A percentile compares a stretch with the other conserved stretches of the same genome.
These are phyloP conservation scores for Melieria picta DNA, from an alignment of 2,888 invertebrate genomes.

Conservation along the genomic window DNA sequence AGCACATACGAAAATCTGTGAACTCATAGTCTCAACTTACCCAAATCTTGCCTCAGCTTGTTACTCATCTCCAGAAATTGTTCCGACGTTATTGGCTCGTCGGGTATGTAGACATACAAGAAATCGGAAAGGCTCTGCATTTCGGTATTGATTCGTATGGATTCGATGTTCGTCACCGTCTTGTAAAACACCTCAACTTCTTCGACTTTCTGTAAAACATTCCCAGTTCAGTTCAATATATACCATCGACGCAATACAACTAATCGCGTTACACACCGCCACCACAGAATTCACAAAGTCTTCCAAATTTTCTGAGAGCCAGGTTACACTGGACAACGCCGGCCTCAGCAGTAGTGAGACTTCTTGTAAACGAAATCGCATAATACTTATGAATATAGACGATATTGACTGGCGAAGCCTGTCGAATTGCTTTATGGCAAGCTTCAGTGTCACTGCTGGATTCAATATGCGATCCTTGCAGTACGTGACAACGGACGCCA, in stretches of 20 bases:
- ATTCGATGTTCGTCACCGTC: constrained; percentile 77
- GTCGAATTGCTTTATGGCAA: constrained; percentile 73
- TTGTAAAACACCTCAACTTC: constrained; percentile 53
- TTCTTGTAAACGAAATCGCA: constrained; percentile 74
- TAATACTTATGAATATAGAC: constrained; percentile 74
- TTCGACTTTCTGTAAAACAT: constrained; percentile 48
- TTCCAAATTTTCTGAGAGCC: constrained; percentile 77
- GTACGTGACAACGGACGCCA: constrained; percentile 79
- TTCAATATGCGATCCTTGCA: constrained; percentile 76
- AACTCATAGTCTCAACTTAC: constrained; percentile 24
- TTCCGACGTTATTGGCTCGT: constrained; percentile 71
- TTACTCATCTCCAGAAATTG: constrained; percentile 74
- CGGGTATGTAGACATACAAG: constrained; percentile 73
- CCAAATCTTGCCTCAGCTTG: constrained; percentile 64
- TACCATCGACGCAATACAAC: too few species aligned
- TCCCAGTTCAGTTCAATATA: too few species aligned
- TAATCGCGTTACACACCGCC: not conserved
- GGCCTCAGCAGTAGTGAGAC: constrained; percentile 79
- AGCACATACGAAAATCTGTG: not conserved
- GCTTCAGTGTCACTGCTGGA: constrained; percentile 72
- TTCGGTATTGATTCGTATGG: constrained; percentile 77
- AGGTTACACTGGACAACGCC: constrained; percentile 80
- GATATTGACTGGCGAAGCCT: constrained; percentile 67
- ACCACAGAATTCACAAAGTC: constrained; percentile 64
- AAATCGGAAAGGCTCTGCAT: constrained; percentile 73